Percentiles rank a stretch among this genome's conserved stretches.
These are phyloP conservation scores for Varanus komodoensis DNA, from an alignment of 2,113 vertebrate species.

Conservation along the genomic window DNA sequence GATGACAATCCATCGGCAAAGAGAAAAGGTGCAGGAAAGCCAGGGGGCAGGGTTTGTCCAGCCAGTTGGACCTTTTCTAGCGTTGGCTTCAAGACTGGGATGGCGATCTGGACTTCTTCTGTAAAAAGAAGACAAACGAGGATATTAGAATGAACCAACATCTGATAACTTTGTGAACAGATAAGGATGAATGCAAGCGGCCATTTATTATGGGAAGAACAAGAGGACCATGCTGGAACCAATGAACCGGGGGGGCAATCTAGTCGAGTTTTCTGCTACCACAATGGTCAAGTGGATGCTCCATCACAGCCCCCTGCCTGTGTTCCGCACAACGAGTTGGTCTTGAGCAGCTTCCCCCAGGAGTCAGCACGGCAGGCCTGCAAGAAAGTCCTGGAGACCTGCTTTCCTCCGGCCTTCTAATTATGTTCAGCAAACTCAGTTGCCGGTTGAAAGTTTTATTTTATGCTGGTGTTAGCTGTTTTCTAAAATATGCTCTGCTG, in stretches of 20 bases:
- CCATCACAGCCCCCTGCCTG: not conserved
- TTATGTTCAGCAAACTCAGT: no score
- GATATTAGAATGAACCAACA: not conserved
- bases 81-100: constrained; percentile 87
- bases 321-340: not conserved
- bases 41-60: constrained; percentile 85
- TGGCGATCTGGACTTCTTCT: constrained; percentile 88
- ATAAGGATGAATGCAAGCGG: not conserved
- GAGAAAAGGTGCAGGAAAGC: constrained; percentile 91
- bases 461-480: no score
- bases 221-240: not conserved
- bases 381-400: no score
- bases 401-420: no score
- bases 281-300: not conserved
- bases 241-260: not conserved
- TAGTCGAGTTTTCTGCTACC: not conserved
- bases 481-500: no score
- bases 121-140: constrained; percentile 69
- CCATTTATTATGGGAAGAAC: not conserved
- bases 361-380: no score
- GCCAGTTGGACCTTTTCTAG: constrained; percentile 87
- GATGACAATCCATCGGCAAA: constrained; percentile 94
- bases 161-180: not conserved
- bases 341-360: no score
- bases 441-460: no score